Evolutionary conservation across 2,888 invertebrate genomes (phyloP), one percentile per base, ranked within the genome.

Genomic region (Litoditis marina): DNA sequence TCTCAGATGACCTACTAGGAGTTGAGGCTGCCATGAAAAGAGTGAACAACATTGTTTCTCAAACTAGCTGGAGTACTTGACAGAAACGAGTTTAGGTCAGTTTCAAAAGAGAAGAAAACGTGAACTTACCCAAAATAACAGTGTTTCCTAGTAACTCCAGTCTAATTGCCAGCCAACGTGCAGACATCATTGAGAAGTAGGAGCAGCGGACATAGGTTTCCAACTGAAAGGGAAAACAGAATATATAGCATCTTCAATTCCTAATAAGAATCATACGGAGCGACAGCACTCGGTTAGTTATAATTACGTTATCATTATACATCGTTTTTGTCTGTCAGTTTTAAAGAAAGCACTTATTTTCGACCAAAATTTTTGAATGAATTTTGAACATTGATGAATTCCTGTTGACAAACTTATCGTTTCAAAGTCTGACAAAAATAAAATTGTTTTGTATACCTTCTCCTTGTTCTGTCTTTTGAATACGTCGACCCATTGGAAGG

Each of bases 401-500:
- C 22, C 27, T 16, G 47, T 36, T 36, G 8, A 11, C 36, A 36
- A 13, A 13, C 36, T 36, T 11, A 36, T 36, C 36, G 36, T 13
- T 36, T 36, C 13, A 47, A 47, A 11, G 7, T 22, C 25, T 11
- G 47, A 47, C 8, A 19, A 47, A 51, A 28, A 1, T n/a, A 0
- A 50, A 66, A 52, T n/a, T n/a, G n/a, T n/a, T n/a, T n/a, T n/a
- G 51, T 78, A 68, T n/a, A 79, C 76, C 53, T 70, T 80, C 32
- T 66, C 60, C 53, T 77, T 74, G 31, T 73, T 74, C 16, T 77
- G 68, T 27, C 62, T 50, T 16, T 61, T 71, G 56, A 82, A 82
- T 44, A 68, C 69, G 13, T 74, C 69, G 11, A 62, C 66, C 66
- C 77, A 76, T 16, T 75, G 68, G 63, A 79, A 82, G 0, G 82